These are phyloP conservation scores for Macquaria australasica DNA, from an alignment of 2,113 vertebrate species.

Conservation along the genomic window DNA sequence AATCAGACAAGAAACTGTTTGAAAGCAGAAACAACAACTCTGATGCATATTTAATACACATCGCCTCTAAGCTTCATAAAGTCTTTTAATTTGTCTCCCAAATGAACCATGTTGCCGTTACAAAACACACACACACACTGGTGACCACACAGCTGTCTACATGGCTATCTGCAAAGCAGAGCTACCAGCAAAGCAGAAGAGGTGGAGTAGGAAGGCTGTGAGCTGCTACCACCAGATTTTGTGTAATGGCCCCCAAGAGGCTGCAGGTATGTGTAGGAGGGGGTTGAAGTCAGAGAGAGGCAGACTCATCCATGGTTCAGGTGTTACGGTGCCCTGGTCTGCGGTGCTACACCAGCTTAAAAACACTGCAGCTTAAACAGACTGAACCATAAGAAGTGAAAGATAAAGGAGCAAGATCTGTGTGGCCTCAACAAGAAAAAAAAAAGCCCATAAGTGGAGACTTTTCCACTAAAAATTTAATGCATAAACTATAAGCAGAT, in stretches of 20 bases:
- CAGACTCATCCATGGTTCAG: slow-evolving; percentile 36
- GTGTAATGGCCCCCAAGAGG: slow-evolving; percentile 32
- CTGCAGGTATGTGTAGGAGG: slow-evolving; percentile 27
- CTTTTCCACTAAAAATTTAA: slow-evolving; percentile 9
- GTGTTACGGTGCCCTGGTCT: slow-evolving; percentile 13
- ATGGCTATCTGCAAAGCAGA: background rate
- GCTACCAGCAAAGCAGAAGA: background rate
- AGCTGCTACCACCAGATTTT: slow-evolving; percentile 36
- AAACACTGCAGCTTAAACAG: slow-evolving; percentile 18
- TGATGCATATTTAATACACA: slow-evolving; percentile 25
- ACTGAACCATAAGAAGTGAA: background rate
- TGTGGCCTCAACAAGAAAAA: background rate
- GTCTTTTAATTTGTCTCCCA: slow-evolving; percentile 39
- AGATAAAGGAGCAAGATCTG: slow-evolving; percentile 7
- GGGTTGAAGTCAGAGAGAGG: slow-evolving; percentile 1
- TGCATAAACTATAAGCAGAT: slow-evolving; percentile 5
- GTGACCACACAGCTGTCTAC: slow-evolving; percentile 7
- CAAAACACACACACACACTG: slow-evolving; percentile 5
- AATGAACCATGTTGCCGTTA: slow-evolving; percentile 17
- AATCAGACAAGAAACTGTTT: background rate
- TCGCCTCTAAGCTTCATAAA: slow-evolving; percentile 19
- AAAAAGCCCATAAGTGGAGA: background rate
- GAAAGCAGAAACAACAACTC: slow-evolving; percentile 27
- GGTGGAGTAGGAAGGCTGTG: slow-evolving; percentile 16
- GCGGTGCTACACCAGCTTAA: slow-evolving; percentile 13